A percentile compares a stretch with the other conserved stretches of the same genome.
Evolutionary conservation across 2,888 invertebrate genomes (phyloP).

Genomic region (Epirrhoe tristata): DNA sequence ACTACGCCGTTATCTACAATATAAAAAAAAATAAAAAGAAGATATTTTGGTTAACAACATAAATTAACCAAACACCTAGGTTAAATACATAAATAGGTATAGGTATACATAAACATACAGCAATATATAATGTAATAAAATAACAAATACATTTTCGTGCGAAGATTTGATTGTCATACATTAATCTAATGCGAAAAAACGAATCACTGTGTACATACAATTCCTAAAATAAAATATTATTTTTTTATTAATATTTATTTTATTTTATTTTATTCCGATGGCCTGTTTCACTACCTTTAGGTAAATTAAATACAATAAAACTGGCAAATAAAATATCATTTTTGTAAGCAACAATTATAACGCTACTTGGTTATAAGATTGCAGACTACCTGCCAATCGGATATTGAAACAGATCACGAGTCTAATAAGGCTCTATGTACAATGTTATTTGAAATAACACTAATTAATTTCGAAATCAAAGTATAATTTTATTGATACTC

Average conservation of each 20-base stretch:
- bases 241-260: constrained; percentile 9
- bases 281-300: constrained; percentile 25
- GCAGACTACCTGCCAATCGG: constrained; percentile 8
- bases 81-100: constrained; percentile 15
- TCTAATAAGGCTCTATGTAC: constrained; percentile 40
- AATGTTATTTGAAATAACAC: constrained; percentile 40
- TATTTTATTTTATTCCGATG: constrained; percentile 13
- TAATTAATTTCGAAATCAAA: constrained; percentile 35
- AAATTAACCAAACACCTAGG: constrained; percentile 56
- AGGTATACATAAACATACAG: constrained; percentile 61
- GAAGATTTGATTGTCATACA: constrained; percentile 22
- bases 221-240: constrained; percentile 28
- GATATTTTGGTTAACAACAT: constrained; percentile 54
- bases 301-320: constrained; percentile 18
- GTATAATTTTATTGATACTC: constrained; percentile 46
- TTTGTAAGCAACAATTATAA: constrained; percentile 14
- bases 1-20: constrained; percentile 61
- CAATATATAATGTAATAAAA: constrained; percentile 50
- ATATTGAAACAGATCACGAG: constrained; percentile 21
- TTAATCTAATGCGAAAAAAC: constrained; percentile 10
- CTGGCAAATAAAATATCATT: constrained; percentile 20
- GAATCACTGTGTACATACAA: constrained; percentile 25
- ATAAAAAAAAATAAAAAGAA: constrained; percentile 59
- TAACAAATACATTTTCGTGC: constrained; percentile 40
- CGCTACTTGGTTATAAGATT: constrained; percentile 6